A percentile compares a stretch with the other conserved stretches of the same genome.
phyloP scores from a whole-genome alignment of 2,888 invertebrate genomes.

The Caenorhabditis sp. region DNA sequence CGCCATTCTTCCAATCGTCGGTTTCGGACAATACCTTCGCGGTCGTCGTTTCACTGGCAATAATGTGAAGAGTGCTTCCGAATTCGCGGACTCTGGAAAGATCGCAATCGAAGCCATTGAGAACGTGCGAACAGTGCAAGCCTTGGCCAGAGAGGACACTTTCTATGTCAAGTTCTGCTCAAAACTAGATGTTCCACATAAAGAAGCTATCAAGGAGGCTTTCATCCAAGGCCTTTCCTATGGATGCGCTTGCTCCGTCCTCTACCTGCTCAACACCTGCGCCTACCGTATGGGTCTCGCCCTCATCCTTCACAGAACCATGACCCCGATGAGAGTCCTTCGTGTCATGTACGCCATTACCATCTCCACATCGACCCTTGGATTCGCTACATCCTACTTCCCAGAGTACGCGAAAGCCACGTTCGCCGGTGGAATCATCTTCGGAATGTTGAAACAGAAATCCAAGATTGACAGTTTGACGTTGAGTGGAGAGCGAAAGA shows the following conservation, averaged over 20 bases:
- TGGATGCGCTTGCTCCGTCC: constrained; percentile 81
- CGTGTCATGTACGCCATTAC: constrained; percentile 76
- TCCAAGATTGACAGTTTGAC: constrained; percentile 84
- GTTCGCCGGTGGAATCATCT: constrained; percentile 83
- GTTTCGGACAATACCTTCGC: constrained; percentile 71
- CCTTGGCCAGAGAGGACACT: constrained; percentile 84
- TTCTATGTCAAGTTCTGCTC: constrained; percentile 82
- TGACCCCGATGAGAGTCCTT: constrained; percentile 68
- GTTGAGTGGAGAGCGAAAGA: constrained; percentile 69
- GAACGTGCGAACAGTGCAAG: constrained; percentile 84
- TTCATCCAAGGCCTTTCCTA: constrained; percentile 75
- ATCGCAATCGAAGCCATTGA: constrained; percentile 84
- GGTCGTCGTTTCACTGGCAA: constrained; percentile 82
- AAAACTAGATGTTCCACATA: constrained; percentile 73
- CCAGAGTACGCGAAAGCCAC: constrained; percentile 84
- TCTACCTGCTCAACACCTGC: constrained; percentile 83
- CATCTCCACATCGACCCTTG: constrained; percentile 83
- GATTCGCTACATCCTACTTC: constrained; percentile 83
- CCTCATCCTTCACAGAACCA: constrained; percentile 80
- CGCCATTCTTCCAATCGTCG: constrained; percentile 83
- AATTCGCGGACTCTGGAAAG: constrained; percentile 70
- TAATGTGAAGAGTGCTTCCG: constrained; percentile 82
- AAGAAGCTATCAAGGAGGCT: constrained; percentile 74
- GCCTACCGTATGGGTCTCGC: constrained; percentile 83
- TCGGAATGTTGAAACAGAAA: constrained; percentile 82